Conservation (phyloP, 1,140 invertebrate species). For the Scaptomyza hsui region DNA sequence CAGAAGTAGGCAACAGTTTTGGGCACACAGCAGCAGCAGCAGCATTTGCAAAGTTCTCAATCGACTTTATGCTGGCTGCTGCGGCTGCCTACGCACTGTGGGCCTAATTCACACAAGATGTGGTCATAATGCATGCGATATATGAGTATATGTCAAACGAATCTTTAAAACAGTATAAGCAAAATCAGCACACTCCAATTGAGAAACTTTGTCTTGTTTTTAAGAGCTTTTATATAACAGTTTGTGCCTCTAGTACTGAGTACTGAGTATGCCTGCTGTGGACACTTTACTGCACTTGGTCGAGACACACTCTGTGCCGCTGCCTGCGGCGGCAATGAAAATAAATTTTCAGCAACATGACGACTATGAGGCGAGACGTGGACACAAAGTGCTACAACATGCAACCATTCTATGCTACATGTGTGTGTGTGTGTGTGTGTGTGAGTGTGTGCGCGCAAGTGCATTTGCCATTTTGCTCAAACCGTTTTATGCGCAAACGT, state of each 20-base stretch:
- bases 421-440: conserved; percentile 38
- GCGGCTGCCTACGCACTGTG: conserved; percentile 2
- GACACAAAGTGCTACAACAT: conserved; percentile 72
- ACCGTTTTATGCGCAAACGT: conserved; percentile 73
- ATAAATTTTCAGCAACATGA: conserved; percentile 80
- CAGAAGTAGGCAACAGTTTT: conserved; percentile 51
- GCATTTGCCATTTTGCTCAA: conserved; percentile 73
- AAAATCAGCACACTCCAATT: too few relatives aligned
- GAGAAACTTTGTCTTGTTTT: too few relatives aligned
- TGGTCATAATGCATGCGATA: too few relatives aligned
- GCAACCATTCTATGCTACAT: conserved; percentile 39
- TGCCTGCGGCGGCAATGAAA: conserved; percentile 81
- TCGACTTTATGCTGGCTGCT: conserved; percentile 14
- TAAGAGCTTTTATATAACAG: background rate
- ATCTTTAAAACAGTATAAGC: too few relatives aligned
- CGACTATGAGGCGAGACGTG: conserved; percentile 78
- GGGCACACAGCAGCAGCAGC: background rate
- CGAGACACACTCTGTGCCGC: conserved; percentile 23
- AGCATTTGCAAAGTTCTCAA: conserved; percentile 4
- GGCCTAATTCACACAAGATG: background rate
- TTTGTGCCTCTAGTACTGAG: background rate
- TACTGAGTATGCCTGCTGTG: conserved; percentile 24
- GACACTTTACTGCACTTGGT: conserved; percentile 6
- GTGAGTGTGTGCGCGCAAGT: conserved; percentile 62
- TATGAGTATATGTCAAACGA: too few relatives aligned